Evolutionary conservation across 2,113 vertebrate species (phyloP).

Genomic region (Actinemys pallida): DNA sequence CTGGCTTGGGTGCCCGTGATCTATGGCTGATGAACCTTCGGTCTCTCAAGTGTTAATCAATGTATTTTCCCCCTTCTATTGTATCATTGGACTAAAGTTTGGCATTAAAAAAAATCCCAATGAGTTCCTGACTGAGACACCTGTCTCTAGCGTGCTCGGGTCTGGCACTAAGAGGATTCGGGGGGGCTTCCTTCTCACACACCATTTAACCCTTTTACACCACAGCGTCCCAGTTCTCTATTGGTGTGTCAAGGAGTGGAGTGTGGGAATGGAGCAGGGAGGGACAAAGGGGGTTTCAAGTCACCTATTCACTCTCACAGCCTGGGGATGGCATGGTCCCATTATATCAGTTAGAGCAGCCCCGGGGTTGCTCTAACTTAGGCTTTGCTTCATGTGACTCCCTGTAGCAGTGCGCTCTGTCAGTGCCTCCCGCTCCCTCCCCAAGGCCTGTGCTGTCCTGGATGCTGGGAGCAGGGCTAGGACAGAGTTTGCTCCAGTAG

Average conservation of each 20-base stretch:
- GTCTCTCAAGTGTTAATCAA: background rate
- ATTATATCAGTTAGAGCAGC: background rate
- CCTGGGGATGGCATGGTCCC: background rate
- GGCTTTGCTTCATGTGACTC: background rate
- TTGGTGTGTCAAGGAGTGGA: background rate
- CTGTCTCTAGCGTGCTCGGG: background rate
- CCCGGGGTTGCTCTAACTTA: background rate
- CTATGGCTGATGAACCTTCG: background rate
- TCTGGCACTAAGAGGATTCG: background rate
- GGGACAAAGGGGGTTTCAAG: background rate
- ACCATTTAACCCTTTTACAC: background rate
- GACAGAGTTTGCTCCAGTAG: background rate
- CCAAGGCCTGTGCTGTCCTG: background rate
- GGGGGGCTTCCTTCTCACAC: background rate
- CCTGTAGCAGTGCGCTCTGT: background rate
- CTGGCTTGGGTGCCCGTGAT: background rate
- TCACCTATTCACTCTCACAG: no score
- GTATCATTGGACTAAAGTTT: background rate
- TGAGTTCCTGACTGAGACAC: background rate
- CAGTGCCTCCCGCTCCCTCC: background rate
- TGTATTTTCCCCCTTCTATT: background rate
- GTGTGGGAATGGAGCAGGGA: background rate
- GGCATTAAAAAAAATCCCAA: no score
- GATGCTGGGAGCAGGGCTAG: background rate
- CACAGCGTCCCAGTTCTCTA: background rate